Base-by-base conservation (phyloP, 1,140 invertebrate genomes). In the Oncopodura yosiiana region DNA sequence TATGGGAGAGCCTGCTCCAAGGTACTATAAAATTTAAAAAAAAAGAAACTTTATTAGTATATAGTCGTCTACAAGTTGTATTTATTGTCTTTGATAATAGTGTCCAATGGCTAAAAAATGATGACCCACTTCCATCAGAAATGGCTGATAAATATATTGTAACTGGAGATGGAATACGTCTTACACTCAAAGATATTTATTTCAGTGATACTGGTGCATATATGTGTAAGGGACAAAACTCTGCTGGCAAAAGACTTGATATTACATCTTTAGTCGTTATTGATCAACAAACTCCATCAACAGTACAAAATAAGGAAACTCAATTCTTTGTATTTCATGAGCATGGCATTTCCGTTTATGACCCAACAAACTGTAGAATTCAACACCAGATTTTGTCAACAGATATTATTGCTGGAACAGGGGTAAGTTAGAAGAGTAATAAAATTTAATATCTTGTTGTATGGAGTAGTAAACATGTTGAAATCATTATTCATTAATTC, bases 251-350 rank as follows among this genome's bases (percentile, higher is more conserved):
- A 44, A 79, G 80, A 29, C 71, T 82, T 42, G 82, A 84, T 64
- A 82, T 84, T 38, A 81, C 81, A 46, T 81, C 81, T 8, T 69
- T 83, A 9, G 78, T 83, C 23, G 80, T 84, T 11, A 80, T 83
- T 65, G 80, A 82, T 55, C 78, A 82, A 58, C 77, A 79, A 5
- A 78, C 78, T 3, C 78, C 80, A 38, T 30, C 52, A 16, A 37
- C 43, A 42, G 70, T 78, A 12, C 74, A 76, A 23, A 77, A 74
- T 54, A 79, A 82, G 61, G 81, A 82, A 60, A 69, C 78, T 21
- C 73, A 79, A 55, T 86, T 86, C 66, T 81, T 85, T 58, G 80
- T 83, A 3, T 86, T 87, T 67, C 83, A 87, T 69, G 80, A 84
- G 61, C 78, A 79, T 74, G 84, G 84, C 9, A 79, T 86, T 60